Evolutionary conservation across 2,888 invertebrate genomes (phyloP).

Genomic region (Lasiommata megera): DNA sequence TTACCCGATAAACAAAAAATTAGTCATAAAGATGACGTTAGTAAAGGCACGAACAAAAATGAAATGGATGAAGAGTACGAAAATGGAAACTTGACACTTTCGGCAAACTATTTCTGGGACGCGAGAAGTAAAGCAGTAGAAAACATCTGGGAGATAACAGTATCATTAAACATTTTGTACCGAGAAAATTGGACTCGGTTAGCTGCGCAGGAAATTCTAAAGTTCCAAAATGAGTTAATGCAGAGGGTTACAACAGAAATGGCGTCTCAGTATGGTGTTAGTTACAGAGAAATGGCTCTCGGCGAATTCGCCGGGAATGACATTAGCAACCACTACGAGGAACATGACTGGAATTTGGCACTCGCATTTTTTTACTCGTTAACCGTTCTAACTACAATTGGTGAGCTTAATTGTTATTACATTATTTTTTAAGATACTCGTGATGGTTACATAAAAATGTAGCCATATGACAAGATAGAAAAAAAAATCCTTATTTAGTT

Average conservation of each 20-base stretch:
- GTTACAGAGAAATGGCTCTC: constrained; percentile 76
- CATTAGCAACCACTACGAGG: constrained; percentile 72
- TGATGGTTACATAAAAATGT: not conserved
- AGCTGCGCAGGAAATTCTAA: constrained; percentile 88
- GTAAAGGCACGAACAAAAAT: constrained; percentile 53
- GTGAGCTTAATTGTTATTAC: constrained; percentile 74
- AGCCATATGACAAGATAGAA: not conserved
- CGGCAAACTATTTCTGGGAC: constrained; percentile 76
- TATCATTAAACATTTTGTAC: constrained; percentile 91
- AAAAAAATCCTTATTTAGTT: too few species aligned
- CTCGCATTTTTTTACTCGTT: constrained; percentile 96
- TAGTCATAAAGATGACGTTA: constrained; percentile 72
- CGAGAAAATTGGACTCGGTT: constrained; percentile 94
- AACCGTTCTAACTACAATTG: constrained; percentile 95
- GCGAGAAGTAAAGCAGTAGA: constrained; percentile 85
- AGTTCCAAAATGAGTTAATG: constrained; percentile 92
- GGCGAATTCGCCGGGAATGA: constrained; percentile 68
- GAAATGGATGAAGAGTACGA: constrained; percentile 65
- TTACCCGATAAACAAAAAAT: constrained; percentile 76
- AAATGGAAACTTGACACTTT: constrained; percentile 63
- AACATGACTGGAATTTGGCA: constrained; percentile 93
- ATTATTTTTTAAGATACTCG: not conserved
- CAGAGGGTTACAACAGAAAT: constrained; percentile 90
- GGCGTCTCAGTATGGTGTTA: constrained; percentile 81
- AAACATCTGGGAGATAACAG: constrained; percentile 95